These are phyloP conservation scores for Leptopterna dolabrata DNA, from an alignment of 2,888 invertebrate species.

Conservation along the genomic window DNA sequence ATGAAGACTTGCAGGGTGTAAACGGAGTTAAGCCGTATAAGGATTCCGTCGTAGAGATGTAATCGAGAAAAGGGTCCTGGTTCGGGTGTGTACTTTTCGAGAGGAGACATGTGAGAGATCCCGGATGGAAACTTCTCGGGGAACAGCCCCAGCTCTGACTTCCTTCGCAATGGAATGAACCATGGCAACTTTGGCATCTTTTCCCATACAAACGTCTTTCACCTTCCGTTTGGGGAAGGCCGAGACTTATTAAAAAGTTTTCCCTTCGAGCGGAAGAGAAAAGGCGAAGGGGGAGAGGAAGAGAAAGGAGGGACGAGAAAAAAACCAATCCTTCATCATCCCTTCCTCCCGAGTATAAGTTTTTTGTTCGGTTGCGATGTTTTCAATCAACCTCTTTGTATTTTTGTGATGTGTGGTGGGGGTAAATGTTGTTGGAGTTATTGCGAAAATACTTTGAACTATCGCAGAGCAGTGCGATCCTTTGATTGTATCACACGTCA, in stretches of 20 bases:
- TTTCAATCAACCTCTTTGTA: background rate
- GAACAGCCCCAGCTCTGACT: background rate
- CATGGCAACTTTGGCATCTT: conserved; percentile 37
- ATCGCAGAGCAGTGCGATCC: no score
- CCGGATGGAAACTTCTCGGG: background rate
- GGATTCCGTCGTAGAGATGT: background rate
- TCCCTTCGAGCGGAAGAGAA: background rate
- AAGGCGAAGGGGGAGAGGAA: background rate
- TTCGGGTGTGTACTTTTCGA: conserved; percentile 9
- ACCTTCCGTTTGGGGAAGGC: conserved; percentile 19
- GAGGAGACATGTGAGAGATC: background rate
- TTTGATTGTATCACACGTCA: no score
- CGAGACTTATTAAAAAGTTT: conserved; percentile 33
- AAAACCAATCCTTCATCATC: conserved; percentile 3
- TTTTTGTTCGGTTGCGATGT: background rate
- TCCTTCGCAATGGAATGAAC: conserved; percentile 25
- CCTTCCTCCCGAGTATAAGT: background rate
- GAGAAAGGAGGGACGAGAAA: background rate
- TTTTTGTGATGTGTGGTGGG: background rate
- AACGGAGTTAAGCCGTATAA: conserved; percentile 1
- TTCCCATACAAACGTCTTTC: conserved; percentile 31
- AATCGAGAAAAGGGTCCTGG: background rate
- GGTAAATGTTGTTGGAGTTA: background rate
- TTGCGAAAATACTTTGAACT: background rate
- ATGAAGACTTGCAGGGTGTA: conserved; percentile 43